A percentile compares a stretch with the other conserved stretches of the same genome.
Conservation (phyloP, 2,113 vertebrate genomes). For the Tetrax tetrax region DNA sequence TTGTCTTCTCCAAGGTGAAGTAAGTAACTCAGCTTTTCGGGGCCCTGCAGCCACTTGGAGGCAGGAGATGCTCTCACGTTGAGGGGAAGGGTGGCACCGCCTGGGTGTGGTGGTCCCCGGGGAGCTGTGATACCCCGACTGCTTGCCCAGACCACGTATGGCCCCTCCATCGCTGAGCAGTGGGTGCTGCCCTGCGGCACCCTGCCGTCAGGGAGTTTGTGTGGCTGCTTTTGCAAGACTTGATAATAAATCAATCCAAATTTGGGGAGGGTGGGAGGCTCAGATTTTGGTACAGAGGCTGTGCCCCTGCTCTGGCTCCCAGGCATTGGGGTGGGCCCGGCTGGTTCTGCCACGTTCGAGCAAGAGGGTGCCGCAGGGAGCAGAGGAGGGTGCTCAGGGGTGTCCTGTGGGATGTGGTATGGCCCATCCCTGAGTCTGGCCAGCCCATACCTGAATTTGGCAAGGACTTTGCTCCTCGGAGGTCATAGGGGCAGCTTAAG, state of each 20-base stretch:
- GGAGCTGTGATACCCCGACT: neutral
- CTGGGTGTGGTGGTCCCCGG: neutral
- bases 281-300: neutral
- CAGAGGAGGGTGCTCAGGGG: neutral
- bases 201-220: neutral
- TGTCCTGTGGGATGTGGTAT: neutral
- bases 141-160: neutral
- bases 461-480: neutral
- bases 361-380: neutral
- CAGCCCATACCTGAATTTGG: neutral
- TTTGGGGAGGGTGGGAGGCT: neutral
- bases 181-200: rapidly evolving
- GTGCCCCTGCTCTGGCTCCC: neutral
- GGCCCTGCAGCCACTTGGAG: rapidly evolving
- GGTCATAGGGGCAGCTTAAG: neutral
- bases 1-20: constrained; percentile 98
- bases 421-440: neutral
- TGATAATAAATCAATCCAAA: neutral
- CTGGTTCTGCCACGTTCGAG: neutral
- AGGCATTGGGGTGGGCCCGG: rapidly evolving
- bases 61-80: neutral
- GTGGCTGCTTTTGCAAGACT: neutral
- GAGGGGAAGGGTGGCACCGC: rapidly evolving
- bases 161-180: neutral
- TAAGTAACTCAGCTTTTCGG: constrained; percentile 64